These are phyloP conservation scores for Parazoanthus swiftii DNA, from an alignment of 92 coral and sea anemone species.

Conservation along the genomic window DNA sequence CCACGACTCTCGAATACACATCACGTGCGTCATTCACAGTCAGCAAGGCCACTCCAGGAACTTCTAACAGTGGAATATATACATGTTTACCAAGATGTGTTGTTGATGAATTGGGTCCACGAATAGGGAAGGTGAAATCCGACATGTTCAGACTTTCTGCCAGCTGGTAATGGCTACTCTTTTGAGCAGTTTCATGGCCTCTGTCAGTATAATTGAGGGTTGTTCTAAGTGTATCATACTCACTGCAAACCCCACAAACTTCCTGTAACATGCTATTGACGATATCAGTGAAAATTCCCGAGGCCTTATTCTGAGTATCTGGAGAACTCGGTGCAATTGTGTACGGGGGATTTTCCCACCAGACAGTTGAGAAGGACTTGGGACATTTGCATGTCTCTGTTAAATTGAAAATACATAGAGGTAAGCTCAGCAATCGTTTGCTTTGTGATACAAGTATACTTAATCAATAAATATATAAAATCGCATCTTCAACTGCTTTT, in stretches of 20 bases:
- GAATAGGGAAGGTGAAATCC: slow-evolving; percentile 47
- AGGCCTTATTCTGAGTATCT: background rate
- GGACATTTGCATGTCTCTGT: slow-evolving; percentile 50
- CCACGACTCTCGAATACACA: slow-evolving; percentile 7
- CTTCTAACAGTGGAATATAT: slow-evolving; percentile 44
- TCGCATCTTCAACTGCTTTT: too few species aligned
- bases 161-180: slow-evolving; percentile 4
- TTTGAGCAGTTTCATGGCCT: background rate
- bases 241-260: slow-evolving; percentile 43
- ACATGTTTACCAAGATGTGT: slow-evolving; percentile 16
- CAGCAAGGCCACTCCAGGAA: slow-evolving; percentile 44
- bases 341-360: slow-evolving; percentile 51
- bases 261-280: slow-evolving; percentile 16
- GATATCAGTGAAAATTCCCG: slow-evolving; percentile 25
- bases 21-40: slow-evolving; percentile 36
- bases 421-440: background rate
- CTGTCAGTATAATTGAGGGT: background rate
- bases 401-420: background rate
- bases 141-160: slow-evolving; percentile 27
- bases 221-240: slow-evolving; percentile 19
- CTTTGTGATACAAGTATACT: background rate
- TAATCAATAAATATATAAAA: too few species aligned
- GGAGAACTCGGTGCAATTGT: background rate
- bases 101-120: slow-evolving; percentile 38
- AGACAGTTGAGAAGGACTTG: slow-evolving; percentile 25